Percentiles rank a stretch among this genome's conserved stretches.
Conservation (phyloP, 2,113 vertebrate species). For the Notiomystis cincta region DNA sequence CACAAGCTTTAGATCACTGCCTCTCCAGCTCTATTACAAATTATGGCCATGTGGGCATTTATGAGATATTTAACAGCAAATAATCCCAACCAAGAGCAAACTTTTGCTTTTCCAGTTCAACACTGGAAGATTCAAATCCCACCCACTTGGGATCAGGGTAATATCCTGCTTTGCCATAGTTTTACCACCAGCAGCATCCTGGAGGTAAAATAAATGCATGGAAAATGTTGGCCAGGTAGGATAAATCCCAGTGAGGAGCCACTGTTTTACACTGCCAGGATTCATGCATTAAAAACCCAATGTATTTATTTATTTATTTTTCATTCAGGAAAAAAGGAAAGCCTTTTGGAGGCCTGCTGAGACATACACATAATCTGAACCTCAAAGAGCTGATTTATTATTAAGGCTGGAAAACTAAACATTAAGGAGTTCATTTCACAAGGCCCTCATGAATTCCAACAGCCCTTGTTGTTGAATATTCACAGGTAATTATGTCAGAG, state of each 20-base stretch:
- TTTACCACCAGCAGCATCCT: not conserved
- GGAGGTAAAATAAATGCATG: not conserved
- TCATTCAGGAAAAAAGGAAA: not conserved
- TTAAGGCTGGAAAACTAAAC: not conserved
- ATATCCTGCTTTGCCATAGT: not conserved
- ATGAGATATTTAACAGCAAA: not conserved
- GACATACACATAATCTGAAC: not conserved
- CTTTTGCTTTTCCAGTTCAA: not conserved
- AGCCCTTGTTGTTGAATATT: not conserved
- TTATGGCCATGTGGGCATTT: not conserved
- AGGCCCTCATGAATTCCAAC: not conserved
- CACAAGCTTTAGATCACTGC: not conserved
- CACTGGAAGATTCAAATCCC: not conserved
- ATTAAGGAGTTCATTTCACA: not conserved
- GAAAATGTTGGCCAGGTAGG: not conserved
- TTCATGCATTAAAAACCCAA: accelerated
- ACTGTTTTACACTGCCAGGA: not conserved
- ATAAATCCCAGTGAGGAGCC: not conserved
- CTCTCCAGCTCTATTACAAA: not conserved
- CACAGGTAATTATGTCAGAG: not conserved
- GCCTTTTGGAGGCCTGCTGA: not conserved
- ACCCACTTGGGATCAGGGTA: not conserved
- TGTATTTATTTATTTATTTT: too few relatives aligned
- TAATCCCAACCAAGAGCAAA: not conserved
- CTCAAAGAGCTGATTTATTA: not conserved